phyloP scores from a whole-genome alignment of 2,888 invertebrate species.

The Rutpela maculata region DNA sequence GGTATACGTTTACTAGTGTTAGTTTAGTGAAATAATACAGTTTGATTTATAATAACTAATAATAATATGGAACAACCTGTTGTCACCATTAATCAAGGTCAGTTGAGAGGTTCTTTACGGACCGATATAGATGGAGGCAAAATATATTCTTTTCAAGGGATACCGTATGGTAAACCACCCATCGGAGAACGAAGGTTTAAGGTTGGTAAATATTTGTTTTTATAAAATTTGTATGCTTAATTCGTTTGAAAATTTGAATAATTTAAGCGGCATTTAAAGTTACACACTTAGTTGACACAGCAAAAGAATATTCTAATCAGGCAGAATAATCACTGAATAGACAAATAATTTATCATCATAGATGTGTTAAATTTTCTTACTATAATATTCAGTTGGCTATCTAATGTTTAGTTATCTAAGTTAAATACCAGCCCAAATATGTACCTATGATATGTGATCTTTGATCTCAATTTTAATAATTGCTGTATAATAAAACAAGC shows the following conservation, averaged over 20 bases:
- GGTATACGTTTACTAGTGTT: not conserved
- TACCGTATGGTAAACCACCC: conserved; percentile 72
- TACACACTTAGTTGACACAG: no score
- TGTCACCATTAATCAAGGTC: conserved; percentile 41
- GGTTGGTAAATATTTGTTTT: conserved; percentile 59
- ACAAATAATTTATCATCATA: no score
- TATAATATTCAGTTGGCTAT: no score
- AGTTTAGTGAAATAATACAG: not conserved
- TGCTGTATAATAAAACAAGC: no score
- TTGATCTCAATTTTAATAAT: no score
- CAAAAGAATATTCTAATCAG: no score
- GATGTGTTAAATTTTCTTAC: no score
- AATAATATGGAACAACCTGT: conserved; percentile 39
- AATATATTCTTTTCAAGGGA: conserved; percentile 58
- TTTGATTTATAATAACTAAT: not conserved
- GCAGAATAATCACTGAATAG: no score
- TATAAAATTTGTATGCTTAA: not conserved
- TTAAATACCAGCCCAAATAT: no score
- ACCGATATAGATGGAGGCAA: conserved; percentile 43
- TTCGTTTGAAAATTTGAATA: not conserved
- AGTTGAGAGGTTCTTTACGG: conserved; percentile 30
- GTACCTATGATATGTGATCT: no score
- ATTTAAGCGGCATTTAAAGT: no score
- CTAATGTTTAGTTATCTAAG: no score
- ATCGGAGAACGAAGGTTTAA: conserved; percentile 70